phyloP scores from a whole-genome alignment of 2,888 invertebrate genomes.

The Danaus chrysippus region DNA sequence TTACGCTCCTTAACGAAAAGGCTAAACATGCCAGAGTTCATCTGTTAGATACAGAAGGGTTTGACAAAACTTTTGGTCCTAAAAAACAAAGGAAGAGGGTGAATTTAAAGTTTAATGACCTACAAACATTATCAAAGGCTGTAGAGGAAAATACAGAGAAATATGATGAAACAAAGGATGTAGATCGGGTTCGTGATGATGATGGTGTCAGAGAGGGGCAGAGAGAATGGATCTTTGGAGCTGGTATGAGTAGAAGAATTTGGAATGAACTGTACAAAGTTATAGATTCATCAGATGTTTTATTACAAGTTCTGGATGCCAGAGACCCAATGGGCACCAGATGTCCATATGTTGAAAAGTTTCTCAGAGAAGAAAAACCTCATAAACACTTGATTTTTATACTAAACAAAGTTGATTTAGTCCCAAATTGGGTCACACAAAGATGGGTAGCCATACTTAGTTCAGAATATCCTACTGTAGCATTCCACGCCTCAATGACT shows the following conservation, averaged over 20 bases:
- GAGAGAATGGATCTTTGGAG: slow-evolving; percentile 96
- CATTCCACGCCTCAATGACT: slow-evolving; percentile 98
- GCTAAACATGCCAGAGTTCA: slow-evolving; percentile 95
- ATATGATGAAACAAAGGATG: slow-evolving; percentile 91
- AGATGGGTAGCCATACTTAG: slow-evolving; percentile 97
- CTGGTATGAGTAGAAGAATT: slow-evolving; percentile 97
- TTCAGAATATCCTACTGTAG: slow-evolving; percentile 97
- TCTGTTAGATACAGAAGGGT: slow-evolving; percentile 96
- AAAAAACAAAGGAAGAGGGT: slow-evolving; percentile 96
- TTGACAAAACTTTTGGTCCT: slow-evolving; percentile 95
- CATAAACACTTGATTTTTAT: slow-evolving; percentile 99
- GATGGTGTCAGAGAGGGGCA: slow-evolving; percentile 88
- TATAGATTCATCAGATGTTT: slow-evolving; percentile 98
- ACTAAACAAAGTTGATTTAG: slow-evolving; percentile 96
- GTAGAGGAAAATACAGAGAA: slow-evolving; percentile 85
- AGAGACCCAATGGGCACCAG: slow-evolving; percentile 98
- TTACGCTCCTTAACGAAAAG: slow-evolving; percentile 95
- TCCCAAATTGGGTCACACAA: slow-evolving; percentile 99
- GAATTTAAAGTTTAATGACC: slow-evolving; percentile 85
- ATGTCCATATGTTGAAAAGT: slow-evolving; percentile 94
- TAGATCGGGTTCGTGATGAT: slow-evolving; percentile 89
- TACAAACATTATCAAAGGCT: slow-evolving; percentile 86
- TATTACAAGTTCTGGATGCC: slow-evolving; percentile 97
- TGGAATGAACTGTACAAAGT: slow-evolving; percentile 99
- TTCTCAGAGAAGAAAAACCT: slow-evolving; percentile 94